These are phyloP conservation scores for Tetanocera ferruginea DNA, from an alignment of 2,888 invertebrate species.

Conservation along the genomic window DNA sequence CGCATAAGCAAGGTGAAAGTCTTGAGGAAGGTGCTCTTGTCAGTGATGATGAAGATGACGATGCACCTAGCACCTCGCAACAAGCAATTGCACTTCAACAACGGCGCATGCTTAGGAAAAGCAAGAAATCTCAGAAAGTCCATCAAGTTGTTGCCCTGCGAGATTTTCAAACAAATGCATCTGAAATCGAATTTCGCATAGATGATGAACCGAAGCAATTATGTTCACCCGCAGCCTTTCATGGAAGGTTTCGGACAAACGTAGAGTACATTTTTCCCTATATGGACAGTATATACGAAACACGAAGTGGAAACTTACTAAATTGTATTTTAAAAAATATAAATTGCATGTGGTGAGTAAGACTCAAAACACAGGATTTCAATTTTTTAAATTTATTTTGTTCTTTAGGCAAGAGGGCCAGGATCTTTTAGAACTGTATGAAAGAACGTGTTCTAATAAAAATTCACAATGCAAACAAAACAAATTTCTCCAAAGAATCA, in stretches of 20 bases:
- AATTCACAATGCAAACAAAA: not conserved
- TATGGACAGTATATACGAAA: not conserved
- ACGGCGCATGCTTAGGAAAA: not conserved
- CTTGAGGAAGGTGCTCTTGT: not conserved
- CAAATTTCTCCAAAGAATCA: slow-evolving; percentile 30
- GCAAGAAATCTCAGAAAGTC: not conserved
- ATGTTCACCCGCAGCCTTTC: slow-evolving; percentile 33
- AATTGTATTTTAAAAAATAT: slow-evolving; percentile 13
- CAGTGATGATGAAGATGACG: slow-evolving; percentile 12
- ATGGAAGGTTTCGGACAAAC: slow-evolving; percentile 37
- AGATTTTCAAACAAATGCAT: slow-evolving; percentile 23
- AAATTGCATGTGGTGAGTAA: slow-evolving; percentile 3
- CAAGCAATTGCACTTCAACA: slow-evolving; percentile 2
- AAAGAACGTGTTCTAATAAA: not conserved
- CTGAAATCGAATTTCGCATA: slow-evolving; percentile 30
- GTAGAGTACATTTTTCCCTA: slow-evolving; percentile 36
- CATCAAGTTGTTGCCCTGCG: slow-evolving; percentile 31
- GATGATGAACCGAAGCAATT: slow-evolving; percentile 11
- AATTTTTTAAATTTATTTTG: not conserved
- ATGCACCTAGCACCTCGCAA: slow-evolving; percentile 32
- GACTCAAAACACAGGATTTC: not conserved
- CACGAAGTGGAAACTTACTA: slow-evolving; percentile 8
- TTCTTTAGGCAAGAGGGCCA: not conserved
- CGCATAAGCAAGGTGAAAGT: not conserved
- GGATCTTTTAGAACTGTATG: not conserved